Percentiles rank a stretch among this genome's conserved stretches.
These are phyloP conservation scores for Halichoerus grypus DNA, from an alignment of 2,113 vertebrate genomes.

Conservation along the genomic window DNA sequence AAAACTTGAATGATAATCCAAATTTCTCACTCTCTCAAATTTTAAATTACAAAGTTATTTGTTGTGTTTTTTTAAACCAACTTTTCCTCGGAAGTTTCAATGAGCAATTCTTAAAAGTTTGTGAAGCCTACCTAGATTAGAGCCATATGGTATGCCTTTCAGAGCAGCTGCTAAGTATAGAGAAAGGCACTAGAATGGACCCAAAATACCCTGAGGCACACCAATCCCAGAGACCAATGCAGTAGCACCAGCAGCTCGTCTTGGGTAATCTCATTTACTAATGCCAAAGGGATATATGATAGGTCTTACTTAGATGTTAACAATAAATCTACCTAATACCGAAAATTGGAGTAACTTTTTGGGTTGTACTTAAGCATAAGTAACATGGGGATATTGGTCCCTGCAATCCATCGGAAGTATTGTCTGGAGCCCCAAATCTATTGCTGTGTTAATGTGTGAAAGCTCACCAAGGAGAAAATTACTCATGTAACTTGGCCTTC, in stretches of 20 bases:
- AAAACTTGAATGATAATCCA: not conserved
- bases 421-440: not conserved
- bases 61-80: not conserved
- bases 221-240: not conserved
- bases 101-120: slow-evolving; percentile 54
- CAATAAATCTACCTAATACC: not conserved
- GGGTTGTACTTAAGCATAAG: not conserved
- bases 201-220: slow-evolving; percentile 22
- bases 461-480: slow-evolving; percentile 45
- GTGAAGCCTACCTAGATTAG: slow-evolving; percentile 47
- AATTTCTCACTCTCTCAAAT: not conserved
- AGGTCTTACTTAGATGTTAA: slow-evolving; percentile 40
- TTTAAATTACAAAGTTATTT: slow-evolving; percentile 23
- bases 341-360: not conserved
- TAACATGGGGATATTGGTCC: not conserved
- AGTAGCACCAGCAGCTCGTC: not conserved
- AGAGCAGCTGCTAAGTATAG: slow-evolving; percentile 41
- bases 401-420: not conserved
- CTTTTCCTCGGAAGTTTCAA: slow-evolving; percentile 8
- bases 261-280: slow-evolving; percentile 16
- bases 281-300: not conserved
- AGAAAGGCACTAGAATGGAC: not conserved
- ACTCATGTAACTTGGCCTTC: slow-evolving; percentile 46
- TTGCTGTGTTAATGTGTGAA: slow-evolving; percentile 8
- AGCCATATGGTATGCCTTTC: not conserved